Conservation (phyloP, 2,113 vertebrate genomes). For the Solenodon paradoxus region DNA sequence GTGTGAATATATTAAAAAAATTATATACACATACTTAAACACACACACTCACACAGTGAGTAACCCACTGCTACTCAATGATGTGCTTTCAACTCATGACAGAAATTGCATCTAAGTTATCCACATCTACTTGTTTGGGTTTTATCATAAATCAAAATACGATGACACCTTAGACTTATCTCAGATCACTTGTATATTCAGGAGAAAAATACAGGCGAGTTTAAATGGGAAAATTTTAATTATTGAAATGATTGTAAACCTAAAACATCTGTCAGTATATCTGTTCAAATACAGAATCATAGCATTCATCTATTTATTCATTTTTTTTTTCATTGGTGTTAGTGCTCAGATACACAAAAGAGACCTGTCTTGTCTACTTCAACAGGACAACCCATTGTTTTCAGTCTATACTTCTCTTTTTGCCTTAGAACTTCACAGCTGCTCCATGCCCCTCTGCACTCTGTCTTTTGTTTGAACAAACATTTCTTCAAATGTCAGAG, state of each 20-base stretch:
- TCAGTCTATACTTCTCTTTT: slow-evolving; percentile 34
- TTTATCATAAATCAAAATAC: neutral
- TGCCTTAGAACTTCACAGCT: slow-evolving; percentile 63
- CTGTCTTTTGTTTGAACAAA: slow-evolving; percentile 55
- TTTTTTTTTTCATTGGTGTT: slow-evolving; percentile 29
- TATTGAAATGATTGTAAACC: slow-evolving; percentile 47
- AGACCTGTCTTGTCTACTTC: slow-evolving; percentile 34
- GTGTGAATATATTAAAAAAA: neutral
- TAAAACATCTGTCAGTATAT: slow-evolving; percentile 22
- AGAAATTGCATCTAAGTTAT: neutral
- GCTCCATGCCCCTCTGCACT: neutral
- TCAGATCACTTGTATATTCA: neutral
- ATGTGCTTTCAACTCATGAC: neutral
- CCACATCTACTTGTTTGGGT: neutral
- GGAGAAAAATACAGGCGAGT: neutral
- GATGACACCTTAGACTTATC: neutral
- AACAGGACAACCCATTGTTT: slow-evolving; percentile 28
- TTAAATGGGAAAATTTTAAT: neutral
- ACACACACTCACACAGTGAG: too few species aligned
- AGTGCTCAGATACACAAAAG: slow-evolving; percentile 52
- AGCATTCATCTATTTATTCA: neutral
- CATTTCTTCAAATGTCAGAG: slow-evolving; percentile 57
- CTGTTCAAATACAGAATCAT: slow-evolving; percentile 59
- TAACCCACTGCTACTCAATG: too few species aligned
- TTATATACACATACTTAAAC: neutral